These are phyloP conservation scores for Trichechus manatus DNA, from an alignment of 2,113 vertebrate genomes.

Conservation along the genomic window DNA sequence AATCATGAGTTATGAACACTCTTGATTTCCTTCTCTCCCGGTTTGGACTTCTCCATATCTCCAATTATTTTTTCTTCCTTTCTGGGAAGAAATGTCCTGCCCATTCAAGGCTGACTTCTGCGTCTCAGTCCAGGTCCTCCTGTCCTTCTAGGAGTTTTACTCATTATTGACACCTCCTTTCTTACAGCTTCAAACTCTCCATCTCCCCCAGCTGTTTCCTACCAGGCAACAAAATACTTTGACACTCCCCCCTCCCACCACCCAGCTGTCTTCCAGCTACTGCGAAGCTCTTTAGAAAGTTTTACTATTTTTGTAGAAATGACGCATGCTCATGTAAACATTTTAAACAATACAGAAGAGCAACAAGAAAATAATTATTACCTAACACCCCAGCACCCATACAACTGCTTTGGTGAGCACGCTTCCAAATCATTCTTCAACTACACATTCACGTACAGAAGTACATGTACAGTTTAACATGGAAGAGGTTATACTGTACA, in stretches of 20 bases:
- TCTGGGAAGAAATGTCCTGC: not conserved
- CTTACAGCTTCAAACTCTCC: not conserved
- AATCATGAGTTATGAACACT: not conserved
- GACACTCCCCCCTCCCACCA: slow-evolving; percentile 14
- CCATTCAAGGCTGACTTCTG: not conserved
- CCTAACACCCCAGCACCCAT: not conserved
- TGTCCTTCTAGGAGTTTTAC: not conserved
- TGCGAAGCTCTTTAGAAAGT: slow-evolving; percentile 70
- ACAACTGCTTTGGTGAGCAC: not conserved
- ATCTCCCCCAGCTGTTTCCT: slow-evolving; percentile 29
- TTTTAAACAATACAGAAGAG: slow-evolving; percentile 66
- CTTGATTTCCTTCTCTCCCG: not conserved
- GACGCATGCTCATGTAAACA: slow-evolving; percentile 64
- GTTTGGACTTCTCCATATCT: not conserved
- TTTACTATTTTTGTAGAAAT: slow-evolving; percentile 73
- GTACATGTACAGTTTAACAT: not conserved
- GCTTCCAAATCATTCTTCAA: not conserved
- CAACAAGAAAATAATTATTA: slow-evolving; percentile 59
- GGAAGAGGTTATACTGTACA: not conserved
- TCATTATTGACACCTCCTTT: not conserved
- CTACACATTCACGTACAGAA: not conserved
- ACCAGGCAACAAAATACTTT: slow-evolving; percentile 41
- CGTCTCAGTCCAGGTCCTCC: not conserved
- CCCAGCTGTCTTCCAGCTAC: slow-evolving; percentile 62
- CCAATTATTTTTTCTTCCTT: not conserved